These are phyloP conservation scores for Caenorhabditis becei DNA, from an alignment of 2,888 invertebrate species.

Conservation along the genomic window DNA sequence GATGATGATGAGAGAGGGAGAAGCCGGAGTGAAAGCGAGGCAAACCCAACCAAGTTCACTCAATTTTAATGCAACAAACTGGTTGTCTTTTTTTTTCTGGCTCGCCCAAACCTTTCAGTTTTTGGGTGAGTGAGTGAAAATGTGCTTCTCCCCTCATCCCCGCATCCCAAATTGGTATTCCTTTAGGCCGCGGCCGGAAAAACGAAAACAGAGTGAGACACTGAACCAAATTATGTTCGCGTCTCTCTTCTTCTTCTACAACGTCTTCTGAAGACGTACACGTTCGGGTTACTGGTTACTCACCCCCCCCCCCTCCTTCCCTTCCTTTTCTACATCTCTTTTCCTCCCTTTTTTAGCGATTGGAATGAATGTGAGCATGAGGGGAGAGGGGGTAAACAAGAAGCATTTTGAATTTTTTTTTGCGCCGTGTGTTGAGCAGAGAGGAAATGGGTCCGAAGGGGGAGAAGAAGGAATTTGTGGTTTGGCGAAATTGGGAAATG, in stretches of 20 bases:
- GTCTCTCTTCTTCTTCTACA: neutral
- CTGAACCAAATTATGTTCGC: conserved; percentile 48
- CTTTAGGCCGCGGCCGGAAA: neutral
- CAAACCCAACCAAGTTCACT: conserved; percentile 3
- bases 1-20: conserved; percentile 30
- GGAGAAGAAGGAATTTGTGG: no score
- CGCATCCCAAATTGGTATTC: conserved; percentile 19
- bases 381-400: conserved; percentile 8
- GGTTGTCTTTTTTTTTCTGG: neutral
- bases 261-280: neutral
- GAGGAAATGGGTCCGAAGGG: neutral
- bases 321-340: conserved; percentile 4
- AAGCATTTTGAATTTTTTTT: neutral
- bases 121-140: conserved; percentile 1
- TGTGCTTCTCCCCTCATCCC: conserved; percentile 8
- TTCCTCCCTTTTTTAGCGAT: conserved; percentile 1
- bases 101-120: conserved; percentile 12
- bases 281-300: neutral
- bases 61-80: conserved; percentile 45
- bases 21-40: conserved; percentile 9
- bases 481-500: neutral
- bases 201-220: conserved; percentile 1
- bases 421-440: neutral
- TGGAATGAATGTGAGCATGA: conserved; percentile 12
- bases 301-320: neutral